Evolutionary conservation across 2,797 vertebrate genomes (phyloP).

Genomic region (Tauraco hartlaubi): DNA sequence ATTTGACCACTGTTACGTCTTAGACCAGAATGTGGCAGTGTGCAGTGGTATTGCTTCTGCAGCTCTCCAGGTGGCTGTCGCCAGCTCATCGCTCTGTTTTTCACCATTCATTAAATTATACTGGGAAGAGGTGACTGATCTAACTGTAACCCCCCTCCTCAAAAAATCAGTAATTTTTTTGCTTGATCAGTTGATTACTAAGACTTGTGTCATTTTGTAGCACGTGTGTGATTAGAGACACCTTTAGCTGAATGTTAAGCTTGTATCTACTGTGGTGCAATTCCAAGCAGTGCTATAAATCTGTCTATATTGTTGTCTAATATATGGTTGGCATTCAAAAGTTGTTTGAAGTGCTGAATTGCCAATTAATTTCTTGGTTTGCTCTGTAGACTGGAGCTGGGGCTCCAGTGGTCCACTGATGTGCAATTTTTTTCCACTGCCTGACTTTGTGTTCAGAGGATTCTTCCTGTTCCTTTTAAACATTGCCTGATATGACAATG

Average conservation of each 20-base stretch:
- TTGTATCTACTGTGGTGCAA: not conserved
- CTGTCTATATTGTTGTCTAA: not conserved
- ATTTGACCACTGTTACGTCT: not conserved
- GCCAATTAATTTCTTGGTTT: not conserved
- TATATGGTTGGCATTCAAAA: not conserved
- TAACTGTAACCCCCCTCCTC: not conserved
- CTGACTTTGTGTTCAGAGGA: not conserved
- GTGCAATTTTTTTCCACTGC: not conserved
- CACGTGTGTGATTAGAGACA: not conserved
- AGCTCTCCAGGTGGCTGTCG: not conserved
- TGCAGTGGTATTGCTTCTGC: not conserved
- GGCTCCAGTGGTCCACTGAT: not conserved
- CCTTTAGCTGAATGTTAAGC: constrained; percentile 2
- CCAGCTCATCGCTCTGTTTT: not conserved
- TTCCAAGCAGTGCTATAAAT: not conserved
- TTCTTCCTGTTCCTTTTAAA: not conserved
- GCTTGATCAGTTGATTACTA: not conserved
- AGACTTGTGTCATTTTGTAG: not conserved
- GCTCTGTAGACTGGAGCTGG: not conserved
- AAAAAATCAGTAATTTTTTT: not conserved
- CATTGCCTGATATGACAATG: not conserved
- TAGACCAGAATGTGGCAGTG: not conserved
- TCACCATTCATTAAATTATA: not conserved
- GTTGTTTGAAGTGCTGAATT: not conserved
- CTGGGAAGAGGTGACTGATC: not conserved